A percentile compares a stretch with the other conserved stretches of the same genome.
phyloP scores from a whole-genome alignment of 2,113 vertebrate species.

The Brachypodius melanocephalos region DNA sequence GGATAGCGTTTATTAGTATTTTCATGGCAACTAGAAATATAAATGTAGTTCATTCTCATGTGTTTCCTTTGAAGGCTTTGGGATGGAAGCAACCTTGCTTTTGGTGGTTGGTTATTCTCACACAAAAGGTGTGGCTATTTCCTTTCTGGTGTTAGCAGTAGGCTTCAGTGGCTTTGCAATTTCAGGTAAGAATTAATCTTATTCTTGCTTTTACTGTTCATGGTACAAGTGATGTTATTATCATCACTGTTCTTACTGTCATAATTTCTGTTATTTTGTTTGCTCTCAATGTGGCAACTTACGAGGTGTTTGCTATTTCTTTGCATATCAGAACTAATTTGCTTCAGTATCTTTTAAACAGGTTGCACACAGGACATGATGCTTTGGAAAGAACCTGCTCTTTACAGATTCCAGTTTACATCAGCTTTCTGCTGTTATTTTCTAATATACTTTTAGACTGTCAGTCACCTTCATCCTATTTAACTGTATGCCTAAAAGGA shows the following conservation, averaged over 20 bases:
- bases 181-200: conserved; percentile 82
- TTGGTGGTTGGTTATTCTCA: conserved; percentile 96
- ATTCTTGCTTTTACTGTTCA: not conserved
- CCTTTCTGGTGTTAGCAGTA: conserved; percentile 93
- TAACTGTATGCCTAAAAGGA: not conserved
- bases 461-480: not conserved
- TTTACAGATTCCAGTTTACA: not conserved
- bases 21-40: not conserved
- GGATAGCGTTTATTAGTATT: not conserved
- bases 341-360: not conserved
- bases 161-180: conserved; percentile 98
- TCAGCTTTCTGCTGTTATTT: not conserved
- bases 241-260: not conserved
- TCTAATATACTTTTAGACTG: not conserved
- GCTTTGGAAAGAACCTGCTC: not conserved
- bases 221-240: not conserved
- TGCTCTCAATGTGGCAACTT: not conserved
- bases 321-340: not conserved
- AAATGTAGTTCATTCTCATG: not conserved
- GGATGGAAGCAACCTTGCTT: conserved; percentile 95
- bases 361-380: not conserved
- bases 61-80: conserved; percentile 83
- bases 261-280: not conserved
- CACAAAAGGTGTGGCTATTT: conserved; percentile 90
- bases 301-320: not conserved